These are phyloP conservation scores for Neocloeon triangulifer DNA, from an alignment of 1,140 invertebrate genomes.

Conservation along the genomic window DNA sequence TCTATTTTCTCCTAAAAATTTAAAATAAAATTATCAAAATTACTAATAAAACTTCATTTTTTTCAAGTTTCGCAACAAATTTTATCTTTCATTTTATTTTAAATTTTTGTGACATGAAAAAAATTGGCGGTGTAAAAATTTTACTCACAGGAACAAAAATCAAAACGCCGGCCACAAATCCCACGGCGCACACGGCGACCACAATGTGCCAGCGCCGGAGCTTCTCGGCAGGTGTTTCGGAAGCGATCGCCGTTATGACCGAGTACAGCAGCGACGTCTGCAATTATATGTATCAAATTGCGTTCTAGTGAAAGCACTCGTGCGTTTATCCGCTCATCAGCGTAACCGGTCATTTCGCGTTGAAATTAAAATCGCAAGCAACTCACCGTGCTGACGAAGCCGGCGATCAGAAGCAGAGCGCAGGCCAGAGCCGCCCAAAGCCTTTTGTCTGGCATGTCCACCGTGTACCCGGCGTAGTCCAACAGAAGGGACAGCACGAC, in stretches of 20 bases:
- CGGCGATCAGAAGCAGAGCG: conserved; percentile 18
- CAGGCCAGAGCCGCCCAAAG: conserved; percentile 20
- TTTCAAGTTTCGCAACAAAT: not conserved
- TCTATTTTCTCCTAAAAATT: conserved; percentile 11
- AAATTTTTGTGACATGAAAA: not conserved
- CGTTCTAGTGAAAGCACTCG: conserved; percentile 3
- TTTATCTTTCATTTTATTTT: too few species aligned
- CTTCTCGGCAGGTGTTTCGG: conserved; percentile 15
- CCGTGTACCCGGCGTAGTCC: conserved; percentile 14
- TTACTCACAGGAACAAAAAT: conserved; percentile 14
- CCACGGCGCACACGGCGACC: conserved; percentile 11
- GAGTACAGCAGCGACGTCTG: conserved; percentile 22
- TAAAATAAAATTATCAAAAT: not conserved
- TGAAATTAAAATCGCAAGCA: conserved; percentile 4
- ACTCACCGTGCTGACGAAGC: conserved; percentile 24
- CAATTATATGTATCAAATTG: conserved; percentile 4
- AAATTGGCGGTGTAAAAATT: too few species aligned
- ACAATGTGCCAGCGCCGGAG: conserved; percentile 19
- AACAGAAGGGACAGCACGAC: conserved; percentile 21
- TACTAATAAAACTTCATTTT: not conserved
- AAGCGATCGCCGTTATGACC: conserved; percentile 17
- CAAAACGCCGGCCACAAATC: conserved; percentile 16
- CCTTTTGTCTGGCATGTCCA: conserved; percentile 6
- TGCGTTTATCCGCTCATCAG: conserved; percentile 2
- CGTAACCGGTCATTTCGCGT: too few species aligned